Evolutionary conservation across 2,888 invertebrate genomes (phyloP).

Genomic region (Anthrax anthrax): DNA sequence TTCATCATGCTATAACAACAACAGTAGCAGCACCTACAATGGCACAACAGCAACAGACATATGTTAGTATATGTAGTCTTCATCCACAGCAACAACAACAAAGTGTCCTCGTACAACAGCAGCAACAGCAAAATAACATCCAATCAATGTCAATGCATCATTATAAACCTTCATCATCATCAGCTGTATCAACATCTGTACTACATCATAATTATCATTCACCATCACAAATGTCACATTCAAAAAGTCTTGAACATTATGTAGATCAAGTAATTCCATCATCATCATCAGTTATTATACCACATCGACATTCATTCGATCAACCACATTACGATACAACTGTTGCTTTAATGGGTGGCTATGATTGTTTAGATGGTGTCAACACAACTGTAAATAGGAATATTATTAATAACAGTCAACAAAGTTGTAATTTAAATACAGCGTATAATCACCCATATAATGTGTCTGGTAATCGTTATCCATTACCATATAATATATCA

Average conservation of each 20-base stretch:
- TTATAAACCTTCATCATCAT: constrained; percentile 5
- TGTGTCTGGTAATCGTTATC: constrained; percentile 32
- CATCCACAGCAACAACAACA: constrained; percentile 7
- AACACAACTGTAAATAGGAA: constrained; percentile 14
- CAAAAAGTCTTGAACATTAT: constrained; percentile 33
- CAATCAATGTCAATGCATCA: constrained; percentile 4
- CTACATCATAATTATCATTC: neutral
- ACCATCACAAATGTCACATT: constrained; percentile 26
- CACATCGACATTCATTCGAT: constrained; percentile 33
- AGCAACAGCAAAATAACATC: constrained; percentile 1
- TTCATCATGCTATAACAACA: constrained; percentile 12
- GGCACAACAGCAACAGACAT: constrained; percentile 4
- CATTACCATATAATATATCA: constrained; percentile 31
- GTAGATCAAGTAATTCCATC: constrained; percentile 21
- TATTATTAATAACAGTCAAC: neutral
- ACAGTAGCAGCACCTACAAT: constrained; percentile 7
- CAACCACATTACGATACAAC: constrained; percentile 18
- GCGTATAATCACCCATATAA: constrained; percentile 27
- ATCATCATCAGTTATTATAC: constrained; percentile 12
- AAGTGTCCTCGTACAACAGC: constrained; percentile 9
- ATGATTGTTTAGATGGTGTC: constrained; percentile 28
- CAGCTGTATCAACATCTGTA: neutral
- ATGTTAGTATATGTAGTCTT: constrained; percentile 15
- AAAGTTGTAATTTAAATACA: constrained; percentile 11
- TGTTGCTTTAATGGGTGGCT: constrained; percentile 17